A percentile compares a stretch with the other conserved stretches of the same genome.
phyloP scores from a whole-genome alignment of 2,888 invertebrate genomes.

The Lithophane socia region DNA sequence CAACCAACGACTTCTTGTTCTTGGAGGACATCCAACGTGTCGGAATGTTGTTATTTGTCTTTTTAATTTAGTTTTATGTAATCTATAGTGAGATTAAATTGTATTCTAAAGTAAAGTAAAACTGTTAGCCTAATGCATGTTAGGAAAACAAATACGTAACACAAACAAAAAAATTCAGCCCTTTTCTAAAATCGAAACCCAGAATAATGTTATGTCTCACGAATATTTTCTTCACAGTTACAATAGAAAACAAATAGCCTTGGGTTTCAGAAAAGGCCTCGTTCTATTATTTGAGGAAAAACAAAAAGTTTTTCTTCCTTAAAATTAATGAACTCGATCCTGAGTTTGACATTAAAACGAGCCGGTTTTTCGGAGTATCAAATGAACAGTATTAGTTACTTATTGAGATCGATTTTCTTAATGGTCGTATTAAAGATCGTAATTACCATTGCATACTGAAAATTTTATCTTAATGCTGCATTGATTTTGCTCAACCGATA shows the following conservation, averaged over 20 bases:
- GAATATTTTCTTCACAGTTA: conserved; percentile 42
- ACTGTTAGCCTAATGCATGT: background rate
- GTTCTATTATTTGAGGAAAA: conserved; percentile 69
- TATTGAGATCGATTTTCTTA: conserved; percentile 26
- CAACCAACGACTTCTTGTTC: conserved; percentile 40
- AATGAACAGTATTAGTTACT: conserved; percentile 57
- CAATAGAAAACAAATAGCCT: conserved; percentile 56
- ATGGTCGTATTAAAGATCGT: conserved; percentile 22
- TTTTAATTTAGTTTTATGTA: conserved; percentile 26
- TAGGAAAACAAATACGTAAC: background rate
- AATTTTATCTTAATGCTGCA: background rate
- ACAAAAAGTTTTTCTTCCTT: conserved; percentile 68
- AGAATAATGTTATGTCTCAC: conserved; percentile 10
- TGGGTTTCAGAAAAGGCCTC: conserved; percentile 61
- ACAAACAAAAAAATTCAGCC: background rate
- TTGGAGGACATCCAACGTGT: conserved; percentile 52
- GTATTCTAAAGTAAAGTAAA: background rate
- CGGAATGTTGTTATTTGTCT: conserved; percentile 19
- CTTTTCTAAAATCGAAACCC: conserved; percentile 9
- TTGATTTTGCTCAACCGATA: conserved; percentile 17
- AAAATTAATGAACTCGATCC: conserved; percentile 72
- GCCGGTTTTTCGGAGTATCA: conserved; percentile 50
- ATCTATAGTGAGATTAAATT: background rate
- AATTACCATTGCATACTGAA: conserved; percentile 19
- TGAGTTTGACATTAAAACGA: conserved; percentile 71